Percentiles rank a stretch among this genome's conserved stretches.
Conservation (phyloP, 1,140 invertebrate genomes). For the Oreohelix idahoensis region DNA sequence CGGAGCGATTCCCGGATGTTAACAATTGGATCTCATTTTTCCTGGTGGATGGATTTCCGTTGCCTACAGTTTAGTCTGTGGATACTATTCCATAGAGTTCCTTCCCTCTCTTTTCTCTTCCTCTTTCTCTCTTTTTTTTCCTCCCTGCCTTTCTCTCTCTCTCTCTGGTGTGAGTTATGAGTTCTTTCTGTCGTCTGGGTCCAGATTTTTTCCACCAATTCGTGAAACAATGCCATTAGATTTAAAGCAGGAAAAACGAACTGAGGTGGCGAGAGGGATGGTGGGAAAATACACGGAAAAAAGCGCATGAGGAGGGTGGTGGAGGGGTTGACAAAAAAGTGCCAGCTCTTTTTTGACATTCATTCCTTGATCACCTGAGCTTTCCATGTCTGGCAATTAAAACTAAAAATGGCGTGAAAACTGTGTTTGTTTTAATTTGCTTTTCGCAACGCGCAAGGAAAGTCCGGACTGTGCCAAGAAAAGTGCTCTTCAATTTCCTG, state of each 20-base stretch:
- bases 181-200: background rate
- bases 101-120: background rate
- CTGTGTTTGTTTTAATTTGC: constrained; percentile 6
- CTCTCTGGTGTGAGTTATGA: background rate
- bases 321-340: too few species aligned
- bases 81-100: background rate
- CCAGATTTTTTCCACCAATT: background rate
- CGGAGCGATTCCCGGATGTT: constrained; percentile 22
- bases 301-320: too few species aligned
- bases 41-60: background rate
- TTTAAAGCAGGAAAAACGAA: background rate
- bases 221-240: background rate
- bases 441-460: background rate
- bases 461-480: background rate
- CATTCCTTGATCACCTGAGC: background rate
- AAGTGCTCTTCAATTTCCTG: constrained; percentile 3
- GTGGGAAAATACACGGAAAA: background rate
- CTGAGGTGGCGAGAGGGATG: background rate
- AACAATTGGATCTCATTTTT: constrained; percentile 32
- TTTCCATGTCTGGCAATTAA: background rate
- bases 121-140: background rate
- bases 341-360: too few species aligned
- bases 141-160: background rate
- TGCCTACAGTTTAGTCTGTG: constrained; percentile 11
- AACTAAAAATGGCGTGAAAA: background rate